phyloP scores from a whole-genome alignment of 2,797 vertebrate species.

The Pipistrellus kuhlii region DNA sequence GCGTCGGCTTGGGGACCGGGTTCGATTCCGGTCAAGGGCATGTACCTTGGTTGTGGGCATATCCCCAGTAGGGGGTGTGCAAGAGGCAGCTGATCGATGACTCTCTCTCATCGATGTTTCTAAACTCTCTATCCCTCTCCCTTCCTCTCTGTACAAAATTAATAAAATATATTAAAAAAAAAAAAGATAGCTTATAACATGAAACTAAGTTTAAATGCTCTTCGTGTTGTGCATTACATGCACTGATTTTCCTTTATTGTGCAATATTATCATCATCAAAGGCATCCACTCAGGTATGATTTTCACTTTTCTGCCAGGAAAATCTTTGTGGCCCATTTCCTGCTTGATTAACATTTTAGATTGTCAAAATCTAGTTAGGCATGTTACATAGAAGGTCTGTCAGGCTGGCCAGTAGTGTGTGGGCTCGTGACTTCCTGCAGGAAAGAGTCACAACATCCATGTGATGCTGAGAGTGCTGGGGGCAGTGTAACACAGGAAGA shows the following conservation, averaged over 20 bases:
- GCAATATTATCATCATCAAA: conserved; percentile 23
- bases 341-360: background rate
- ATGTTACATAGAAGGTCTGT: background rate
- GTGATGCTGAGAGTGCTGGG: background rate
- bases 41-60: too few species aligned
- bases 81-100: too few species aligned
- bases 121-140: too few species aligned
- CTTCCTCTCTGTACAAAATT: too few species aligned
- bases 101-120: too few species aligned
- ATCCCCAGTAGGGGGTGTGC: too few species aligned
- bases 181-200: background rate
- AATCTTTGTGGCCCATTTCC: background rate
- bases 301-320: background rate
- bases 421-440: background rate
- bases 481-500: background rate
- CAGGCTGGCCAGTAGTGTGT: background rate
- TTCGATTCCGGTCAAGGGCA: too few species aligned
- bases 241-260: background rate
- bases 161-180: too few species aligned
- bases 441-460: background rate
- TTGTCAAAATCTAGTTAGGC: background rate
- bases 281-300: background rate
- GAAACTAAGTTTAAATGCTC: background rate
- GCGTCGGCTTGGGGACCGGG: too few species aligned
- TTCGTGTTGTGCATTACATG: background rate